Percentiles rank a stretch among this genome's conserved stretches.
phyloP scores from a whole-genome alignment of 2,888 invertebrate species.

The Acrobasis repandana region DNA sequence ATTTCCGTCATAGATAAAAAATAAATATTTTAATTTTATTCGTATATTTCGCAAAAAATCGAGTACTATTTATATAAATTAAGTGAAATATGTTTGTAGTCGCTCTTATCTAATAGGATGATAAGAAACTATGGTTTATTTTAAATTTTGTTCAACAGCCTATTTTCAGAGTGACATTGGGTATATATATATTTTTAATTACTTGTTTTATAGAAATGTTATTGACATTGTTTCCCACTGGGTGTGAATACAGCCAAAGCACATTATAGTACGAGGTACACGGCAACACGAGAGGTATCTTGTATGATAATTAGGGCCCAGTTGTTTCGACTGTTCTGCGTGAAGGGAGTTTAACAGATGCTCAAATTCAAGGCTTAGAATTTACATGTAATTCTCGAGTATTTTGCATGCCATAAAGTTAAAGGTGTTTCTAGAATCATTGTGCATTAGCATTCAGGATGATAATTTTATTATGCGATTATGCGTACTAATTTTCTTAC shows the following conservation, averaged over 20 bases:
- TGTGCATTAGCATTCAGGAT: background rate
- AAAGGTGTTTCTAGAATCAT: background rate
- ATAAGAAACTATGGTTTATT: no score
- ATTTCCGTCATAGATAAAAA: no score
- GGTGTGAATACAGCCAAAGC: background rate
- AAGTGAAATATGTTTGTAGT: no score
- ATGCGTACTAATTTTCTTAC: no score
- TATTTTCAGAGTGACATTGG: no score
- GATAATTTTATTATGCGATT: no score
- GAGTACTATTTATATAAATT: no score
- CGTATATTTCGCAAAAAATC: no score
- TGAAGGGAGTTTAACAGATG: conserved; percentile 13
- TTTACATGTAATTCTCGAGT: conserved; percentile 6
- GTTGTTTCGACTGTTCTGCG: conserved; percentile 23
- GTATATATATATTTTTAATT: no score
- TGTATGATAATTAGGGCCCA: conserved; percentile 25
- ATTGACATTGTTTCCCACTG: background rate
- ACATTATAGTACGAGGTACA: conserved; percentile 3
- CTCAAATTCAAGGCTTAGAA: conserved; percentile 6
- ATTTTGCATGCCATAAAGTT: conserved; percentile 1
- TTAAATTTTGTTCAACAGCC: no score
- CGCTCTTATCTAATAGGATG: no score
- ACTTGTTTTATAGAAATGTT: background rate
- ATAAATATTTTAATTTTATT: no score
- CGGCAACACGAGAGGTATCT: conserved; percentile 14